Evolutionary conservation across 2,888 invertebrate genomes (phyloP).

Genomic region (Cryptus viduatorius): DNA sequence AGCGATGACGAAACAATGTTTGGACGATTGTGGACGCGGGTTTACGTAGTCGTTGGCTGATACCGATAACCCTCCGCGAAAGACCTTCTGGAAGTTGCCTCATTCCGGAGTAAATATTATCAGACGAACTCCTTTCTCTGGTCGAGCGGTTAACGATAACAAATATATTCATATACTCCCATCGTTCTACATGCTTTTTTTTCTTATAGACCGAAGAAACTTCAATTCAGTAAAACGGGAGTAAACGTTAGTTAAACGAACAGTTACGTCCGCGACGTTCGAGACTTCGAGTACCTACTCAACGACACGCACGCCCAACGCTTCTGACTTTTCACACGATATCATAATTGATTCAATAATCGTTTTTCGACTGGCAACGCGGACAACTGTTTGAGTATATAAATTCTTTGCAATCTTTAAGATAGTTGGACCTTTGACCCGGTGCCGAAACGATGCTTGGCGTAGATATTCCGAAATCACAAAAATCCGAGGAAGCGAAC

Average conservation of each 20-base stretch:
- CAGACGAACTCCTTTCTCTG: slow-evolving; percentile 24
- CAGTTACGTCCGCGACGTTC: slow-evolving; percentile 42
- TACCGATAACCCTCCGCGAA: slow-evolving; percentile 11
- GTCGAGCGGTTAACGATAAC: slow-evolving; percentile 40
- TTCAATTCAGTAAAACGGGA: slow-evolving; percentile 35
- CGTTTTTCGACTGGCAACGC: not conserved
- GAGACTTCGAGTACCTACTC: slow-evolving; percentile 27
- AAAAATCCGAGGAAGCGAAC: not conserved
- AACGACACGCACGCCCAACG: not conserved
- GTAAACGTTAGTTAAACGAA: slow-evolving; percentile 15
- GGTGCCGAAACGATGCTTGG: slow-evolving; percentile 58
- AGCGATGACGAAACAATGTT: not conserved
- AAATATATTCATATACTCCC: slow-evolving; percentile 29
- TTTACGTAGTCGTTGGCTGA: not conserved
- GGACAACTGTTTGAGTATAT: not conserved
- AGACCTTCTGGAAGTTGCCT: slow-evolving; percentile 9
- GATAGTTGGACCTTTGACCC: slow-evolving; percentile 4
- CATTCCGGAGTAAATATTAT: not conserved
- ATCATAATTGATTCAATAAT: slow-evolving; percentile 1
- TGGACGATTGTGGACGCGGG: not conserved
- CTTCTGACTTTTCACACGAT: not conserved
- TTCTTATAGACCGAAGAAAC: not conserved
- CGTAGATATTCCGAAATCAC: slow-evolving; percentile 55
- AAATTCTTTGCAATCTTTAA: not conserved
- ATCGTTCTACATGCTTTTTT: slow-evolving; percentile 28